phyloP scores from a whole-genome alignment of 2,888 invertebrate genomes.

The Tineola bisselliella region DNA sequence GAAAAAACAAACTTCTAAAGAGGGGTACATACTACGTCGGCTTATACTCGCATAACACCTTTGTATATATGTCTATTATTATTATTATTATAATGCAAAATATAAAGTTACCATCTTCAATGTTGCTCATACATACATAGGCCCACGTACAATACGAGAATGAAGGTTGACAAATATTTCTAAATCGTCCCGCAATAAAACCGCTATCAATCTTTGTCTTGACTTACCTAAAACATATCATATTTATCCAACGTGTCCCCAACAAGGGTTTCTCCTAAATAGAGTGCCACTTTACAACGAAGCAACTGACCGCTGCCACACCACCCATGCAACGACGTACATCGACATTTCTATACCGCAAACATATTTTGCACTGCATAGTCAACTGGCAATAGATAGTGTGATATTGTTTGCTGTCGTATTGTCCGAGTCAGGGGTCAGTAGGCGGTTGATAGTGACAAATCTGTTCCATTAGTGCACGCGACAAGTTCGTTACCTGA shows the following conservation, averaged over 20 bases:
- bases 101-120: too few species aligned
- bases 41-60: too few species aligned
- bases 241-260: conserved; percentile 12
- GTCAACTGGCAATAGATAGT: not conserved
- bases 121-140: not conserved
- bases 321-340: not conserved
- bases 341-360: not conserved
- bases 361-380: not conserved
- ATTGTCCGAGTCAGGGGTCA: not conserved
- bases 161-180: conserved; percentile 8
- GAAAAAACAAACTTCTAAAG: too few species aligned
- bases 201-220: conserved; percentile 13
- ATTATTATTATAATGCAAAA: too few species aligned
- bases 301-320: not conserved
- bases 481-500: conserved; percentile 16
- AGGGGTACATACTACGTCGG: too few species aligned
- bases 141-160: not conserved
- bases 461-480: conserved; percentile 18
- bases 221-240: conserved; percentile 14
- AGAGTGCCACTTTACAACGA: not conserved
- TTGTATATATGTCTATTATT: too few species aligned
- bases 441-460: conserved; percentile 17
- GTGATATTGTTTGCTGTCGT: not conserved
- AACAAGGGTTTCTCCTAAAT: not conserved
- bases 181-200: conserved; percentile 7